Evolutionary conservation across 2,797 vertebrate genomes (phyloP), one percentile per base, ranked within the genome.

Genomic region (Cossypha polioptera): DNA sequence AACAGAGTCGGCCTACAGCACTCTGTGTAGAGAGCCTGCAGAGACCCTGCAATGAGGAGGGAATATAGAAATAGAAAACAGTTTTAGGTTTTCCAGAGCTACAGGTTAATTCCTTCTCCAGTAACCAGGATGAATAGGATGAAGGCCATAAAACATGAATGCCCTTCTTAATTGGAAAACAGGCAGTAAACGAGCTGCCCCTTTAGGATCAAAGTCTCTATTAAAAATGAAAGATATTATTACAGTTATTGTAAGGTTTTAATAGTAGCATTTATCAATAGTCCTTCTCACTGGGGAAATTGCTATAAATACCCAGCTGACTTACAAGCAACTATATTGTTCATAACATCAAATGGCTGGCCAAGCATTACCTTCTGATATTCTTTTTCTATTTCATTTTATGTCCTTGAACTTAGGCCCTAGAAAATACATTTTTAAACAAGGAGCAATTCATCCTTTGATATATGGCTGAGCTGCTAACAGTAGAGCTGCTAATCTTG

Each of bases 191-290:
- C 0, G 7, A 65, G 71, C 26, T 85, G n/a, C 9, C 25, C 15
- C n/a, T 92, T 84, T 36, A 93, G 72, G 68, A 95, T 94, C 61
- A 91, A 94, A 91, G 61, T 43, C 0, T 0, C 16, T 68, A 42
- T 77, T 91, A 92, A 94, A 92, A 96, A 77, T 80, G 35, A 88
- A 95, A 90, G 24, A 65, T 89, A 74, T 63, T 89, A 67, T 85
- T 94, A 48, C 55, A 69, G 48, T 71, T 91, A 76, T 73, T 35
- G 36, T 77, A 74, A 67, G 38, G 38, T 87, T 96, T 92, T 86
- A 94, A 80, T 91, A 51, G 65, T 20, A 90, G 50, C n/a, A 42
- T 86, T 86, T 85, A 91, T 67, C 89, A 86, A 86, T 66, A 78
- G 66, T 18, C 33, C n/a, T 80, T 88, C 69, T 81, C 38, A 88